A percentile compares a stretch with the other conserved stretches of the same genome.
Evolutionary conservation across 1,140 invertebrate species (phyloP).

Genomic region (Nylanderia fulva): DNA sequence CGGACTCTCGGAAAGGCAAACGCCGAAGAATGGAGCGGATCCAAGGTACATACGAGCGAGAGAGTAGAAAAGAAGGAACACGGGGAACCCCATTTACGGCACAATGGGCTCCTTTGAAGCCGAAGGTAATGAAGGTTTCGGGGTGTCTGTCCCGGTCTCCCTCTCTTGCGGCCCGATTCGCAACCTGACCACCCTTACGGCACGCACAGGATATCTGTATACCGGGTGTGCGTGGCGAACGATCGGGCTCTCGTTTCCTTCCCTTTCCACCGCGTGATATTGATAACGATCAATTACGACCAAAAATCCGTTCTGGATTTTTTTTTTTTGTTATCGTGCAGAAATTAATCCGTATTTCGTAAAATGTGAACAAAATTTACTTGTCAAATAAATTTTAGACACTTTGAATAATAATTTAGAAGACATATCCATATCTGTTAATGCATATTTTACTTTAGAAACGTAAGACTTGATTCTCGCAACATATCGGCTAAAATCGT

Average conservation of each 20-base stretch:
- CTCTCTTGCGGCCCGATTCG: conserved; percentile 71
- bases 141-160: conserved; percentile 75
- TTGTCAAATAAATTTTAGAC: not conserved
- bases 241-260: not conserved
- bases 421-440: not conserved
- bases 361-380: not conserved
- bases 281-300: not conserved
- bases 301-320: not conserved
- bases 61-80: conserved; percentile 67
- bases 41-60: conserved; percentile 71
- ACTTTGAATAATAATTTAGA: not conserved
- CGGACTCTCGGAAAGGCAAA: conserved; percentile 75
- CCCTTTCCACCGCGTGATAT: not conserved
- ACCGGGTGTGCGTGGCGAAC: conserved; percentile 66
- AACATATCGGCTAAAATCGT: not conserved
- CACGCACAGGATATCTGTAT: conserved; percentile 74
- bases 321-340: not conserved
- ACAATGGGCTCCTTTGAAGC: conserved; percentile 80
- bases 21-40: conserved; percentile 76
- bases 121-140: conserved; percentile 79
- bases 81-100: conserved; percentile 77
- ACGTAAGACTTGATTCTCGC: conserved; percentile 3
- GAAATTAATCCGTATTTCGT: not conserved
- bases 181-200: conserved; percentile 77
- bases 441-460: conserved; percentile 1